A percentile compares a stretch with the other conserved stretches of the same genome.
phyloP scores from a whole-genome alignment of 2,888 invertebrate species.

The Spatulosminthurus flaviceps region DNA sequence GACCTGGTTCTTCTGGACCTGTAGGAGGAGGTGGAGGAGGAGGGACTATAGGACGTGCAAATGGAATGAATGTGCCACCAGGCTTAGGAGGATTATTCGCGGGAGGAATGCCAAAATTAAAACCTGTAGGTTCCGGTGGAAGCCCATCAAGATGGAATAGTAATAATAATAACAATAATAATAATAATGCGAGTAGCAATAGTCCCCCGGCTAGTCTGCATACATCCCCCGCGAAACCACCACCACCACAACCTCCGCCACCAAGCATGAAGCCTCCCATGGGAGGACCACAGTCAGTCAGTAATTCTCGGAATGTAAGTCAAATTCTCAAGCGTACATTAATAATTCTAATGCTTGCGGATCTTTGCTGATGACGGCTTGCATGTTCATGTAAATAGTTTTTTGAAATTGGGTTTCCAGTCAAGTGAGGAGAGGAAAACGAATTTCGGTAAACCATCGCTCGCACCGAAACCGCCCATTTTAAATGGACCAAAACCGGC shows the following conservation, averaged over 20 bases:
- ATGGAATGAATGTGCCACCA: conserved; percentile 62
- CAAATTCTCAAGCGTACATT: background rate
- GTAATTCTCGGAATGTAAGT: conserved; percentile 28
- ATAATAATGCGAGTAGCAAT: conserved; percentile 43
- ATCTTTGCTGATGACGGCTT: too few relatives aligned
- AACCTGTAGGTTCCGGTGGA: conserved; percentile 73
- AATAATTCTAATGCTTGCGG: too few relatives aligned
- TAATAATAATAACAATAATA: conserved; percentile 46
- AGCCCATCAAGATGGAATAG: conserved; percentile 66
- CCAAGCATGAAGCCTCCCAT: conserved; percentile 72
- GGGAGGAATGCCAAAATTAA: conserved; percentile 83
- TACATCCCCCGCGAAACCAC: conserved; percentile 65
- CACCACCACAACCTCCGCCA: conserved; percentile 83
- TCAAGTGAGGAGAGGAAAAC: conserved; percentile 41
- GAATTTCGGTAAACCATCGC: conserved; percentile 79
- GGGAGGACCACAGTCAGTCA: background rate
- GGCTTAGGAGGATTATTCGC: conserved; percentile 79
- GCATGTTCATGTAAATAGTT: too few relatives aligned
- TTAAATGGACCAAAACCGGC: conserved; percentile 63
- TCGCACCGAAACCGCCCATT: conserved; percentile 84
- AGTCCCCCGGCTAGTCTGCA: conserved; percentile 52
- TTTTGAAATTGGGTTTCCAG: too few relatives aligned
- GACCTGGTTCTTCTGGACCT: conserved; percentile 18
- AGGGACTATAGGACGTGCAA: conserved; percentile 20
- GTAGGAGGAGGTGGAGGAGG: conserved; percentile 45